These are phyloP conservation scores for Ceryle rudis DNA, from an alignment of 2,797 vertebrate species.

Conservation along the genomic window DNA sequence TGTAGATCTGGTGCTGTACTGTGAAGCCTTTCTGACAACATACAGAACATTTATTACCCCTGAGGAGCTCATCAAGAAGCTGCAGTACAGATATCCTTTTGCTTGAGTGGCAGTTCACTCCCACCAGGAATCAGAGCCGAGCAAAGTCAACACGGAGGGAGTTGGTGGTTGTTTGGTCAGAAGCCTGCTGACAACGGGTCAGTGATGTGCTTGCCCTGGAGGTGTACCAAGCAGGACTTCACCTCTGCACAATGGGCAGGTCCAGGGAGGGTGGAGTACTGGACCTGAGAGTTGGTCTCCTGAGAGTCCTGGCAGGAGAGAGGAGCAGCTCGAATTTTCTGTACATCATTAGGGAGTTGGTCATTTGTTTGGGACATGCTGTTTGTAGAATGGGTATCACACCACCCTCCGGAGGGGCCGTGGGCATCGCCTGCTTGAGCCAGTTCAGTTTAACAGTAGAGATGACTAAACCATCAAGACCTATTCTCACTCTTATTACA, in stretches of 20 bases:
- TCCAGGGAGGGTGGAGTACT: background rate
- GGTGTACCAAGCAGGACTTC: background rate
- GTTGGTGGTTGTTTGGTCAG: background rate
- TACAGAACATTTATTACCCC: slow-evolving; percentile 97
- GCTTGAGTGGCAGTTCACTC: background rate
- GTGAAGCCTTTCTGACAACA: slow-evolving; percentile 97
- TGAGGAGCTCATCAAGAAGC: slow-evolving; percentile 97
- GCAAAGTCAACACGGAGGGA: fast-evolving
- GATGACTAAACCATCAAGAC: background rate
- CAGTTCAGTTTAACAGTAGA: background rate
- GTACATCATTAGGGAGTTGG: background rate
- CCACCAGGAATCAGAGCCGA: background rate
- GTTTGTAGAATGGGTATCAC: background rate
- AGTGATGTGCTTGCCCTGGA: background rate
- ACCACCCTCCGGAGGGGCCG: background rate
- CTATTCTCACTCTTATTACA: background rate
- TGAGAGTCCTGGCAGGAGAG: background rate
- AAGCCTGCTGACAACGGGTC: background rate
- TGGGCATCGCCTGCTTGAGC: background rate
- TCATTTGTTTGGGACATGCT: background rate
- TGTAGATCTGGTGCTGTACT: slow-evolving; percentile 95
- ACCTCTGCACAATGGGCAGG: background rate
- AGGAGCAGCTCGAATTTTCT: background rate
- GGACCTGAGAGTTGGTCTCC: background rate
- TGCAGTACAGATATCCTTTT: slow-evolving; percentile 99